Conservation (phyloP, 2,888 invertebrate species). For the Oconnorella tubifera region DNA sequence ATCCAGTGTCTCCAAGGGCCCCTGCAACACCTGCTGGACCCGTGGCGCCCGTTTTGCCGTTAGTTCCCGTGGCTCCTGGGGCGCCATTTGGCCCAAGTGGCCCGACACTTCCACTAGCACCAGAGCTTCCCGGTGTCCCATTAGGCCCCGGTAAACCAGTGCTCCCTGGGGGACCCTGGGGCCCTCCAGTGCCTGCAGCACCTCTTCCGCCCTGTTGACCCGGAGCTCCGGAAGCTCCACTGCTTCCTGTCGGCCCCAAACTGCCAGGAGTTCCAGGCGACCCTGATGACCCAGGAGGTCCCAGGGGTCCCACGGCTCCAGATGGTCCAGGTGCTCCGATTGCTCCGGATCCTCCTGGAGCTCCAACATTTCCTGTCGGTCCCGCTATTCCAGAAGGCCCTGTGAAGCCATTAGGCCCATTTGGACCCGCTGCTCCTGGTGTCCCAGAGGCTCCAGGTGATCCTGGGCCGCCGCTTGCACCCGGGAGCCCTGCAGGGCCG, state of each 20-base stretch:
- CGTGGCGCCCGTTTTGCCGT: background rate
- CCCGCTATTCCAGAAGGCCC: background rate
- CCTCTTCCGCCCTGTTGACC: background rate
- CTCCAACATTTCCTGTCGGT: background rate
- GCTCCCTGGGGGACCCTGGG: background rate
- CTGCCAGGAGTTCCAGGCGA: background rate
- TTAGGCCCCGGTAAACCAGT: background rate
- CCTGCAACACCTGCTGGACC: constrained; percentile 25
- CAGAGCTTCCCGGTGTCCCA: background rate
- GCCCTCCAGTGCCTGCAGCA: background rate
- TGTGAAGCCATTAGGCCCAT: constrained; percentile 32
- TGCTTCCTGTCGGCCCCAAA: background rate
- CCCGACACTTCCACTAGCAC: background rate
- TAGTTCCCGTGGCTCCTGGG: background rate
- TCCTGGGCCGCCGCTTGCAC: constrained; percentile 57
- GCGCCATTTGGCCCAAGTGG: background rate
- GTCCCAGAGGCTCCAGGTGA: constrained; percentile 19
- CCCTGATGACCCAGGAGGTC: constrained; percentile 1
- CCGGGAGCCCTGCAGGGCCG: constrained; percentile 22
- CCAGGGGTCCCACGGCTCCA: constrained; percentile 23
- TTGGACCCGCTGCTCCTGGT: constrained; percentile 38
- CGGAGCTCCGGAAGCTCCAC: background rate
- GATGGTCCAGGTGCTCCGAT: constrained; percentile 13
- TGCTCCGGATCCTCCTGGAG: background rate
- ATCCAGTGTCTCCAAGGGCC: constrained; percentile 11